A percentile compares a stretch with the other conserved stretches of the same genome.
Conservation (phyloP, 2,797 vertebrate species). For the Aselliscus stoliczkanus region DNA sequence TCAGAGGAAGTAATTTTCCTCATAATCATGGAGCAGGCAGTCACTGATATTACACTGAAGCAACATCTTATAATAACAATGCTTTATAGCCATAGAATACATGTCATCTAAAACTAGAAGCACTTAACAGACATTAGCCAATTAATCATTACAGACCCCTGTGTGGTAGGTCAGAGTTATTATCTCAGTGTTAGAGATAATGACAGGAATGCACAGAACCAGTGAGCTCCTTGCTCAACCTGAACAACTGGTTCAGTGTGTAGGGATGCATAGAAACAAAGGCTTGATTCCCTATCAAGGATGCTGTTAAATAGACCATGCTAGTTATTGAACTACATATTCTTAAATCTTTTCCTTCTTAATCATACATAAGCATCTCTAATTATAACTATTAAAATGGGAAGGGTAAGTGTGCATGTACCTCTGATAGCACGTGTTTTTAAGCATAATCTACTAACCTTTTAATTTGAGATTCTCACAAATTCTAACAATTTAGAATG, state of each 20-base stretch:
- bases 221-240: neutral
- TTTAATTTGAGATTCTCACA: neutral
- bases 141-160: conserved; percentile 53
- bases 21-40: neutral
- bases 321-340: neutral
- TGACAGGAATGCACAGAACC: neutral
- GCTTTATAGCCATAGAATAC: conserved; percentile 14
- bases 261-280: neutral
- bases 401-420: neutral
- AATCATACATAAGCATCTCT: neutral
- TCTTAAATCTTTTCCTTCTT: neutral
- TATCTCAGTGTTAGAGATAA: conserved; percentile 24
- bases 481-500: neutral
- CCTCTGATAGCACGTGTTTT: neutral
- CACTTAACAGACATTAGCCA: conserved; percentile 58
- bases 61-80: conserved; percentile 55
- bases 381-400: neutral
- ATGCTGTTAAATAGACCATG: neutral
- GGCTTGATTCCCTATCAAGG: neutral
- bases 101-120: conserved; percentile 57
- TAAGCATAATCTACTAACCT: neutral
- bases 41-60: conserved; percentile 20
- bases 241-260: neutral
- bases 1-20: conserved; percentile 55
- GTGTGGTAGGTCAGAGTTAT: conserved; percentile 41